A percentile compares a stretch with the other conserved stretches of the same genome.
These are phyloP conservation scores for Leptinotarsa haldemani DNA, from an alignment of 2,888 invertebrate genomes.

Conservation along the genomic window DNA sequence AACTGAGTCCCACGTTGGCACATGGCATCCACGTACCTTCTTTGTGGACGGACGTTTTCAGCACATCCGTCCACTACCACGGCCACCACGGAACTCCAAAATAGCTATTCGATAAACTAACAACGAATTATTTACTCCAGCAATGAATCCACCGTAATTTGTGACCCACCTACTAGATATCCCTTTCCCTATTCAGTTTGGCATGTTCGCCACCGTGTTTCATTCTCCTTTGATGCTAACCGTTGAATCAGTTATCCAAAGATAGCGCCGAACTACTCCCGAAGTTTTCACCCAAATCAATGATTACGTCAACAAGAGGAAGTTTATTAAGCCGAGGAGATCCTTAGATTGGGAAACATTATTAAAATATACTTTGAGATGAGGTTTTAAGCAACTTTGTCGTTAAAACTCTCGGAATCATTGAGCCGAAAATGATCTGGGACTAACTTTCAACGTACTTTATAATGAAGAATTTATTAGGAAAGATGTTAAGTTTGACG, in stretches of 20 bases:
- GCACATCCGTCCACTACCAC: too few species aligned
- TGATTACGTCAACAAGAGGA: constrained; percentile 45
- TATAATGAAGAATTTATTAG: background rate
- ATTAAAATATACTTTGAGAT: constrained; percentile 37
- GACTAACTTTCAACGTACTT: background rate
- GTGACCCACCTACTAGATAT: background rate
- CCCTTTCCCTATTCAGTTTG: constrained; percentile 6
- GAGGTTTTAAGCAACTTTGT: constrained; percentile 7
- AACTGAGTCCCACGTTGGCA: too few species aligned
- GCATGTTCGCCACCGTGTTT: constrained; percentile 10
- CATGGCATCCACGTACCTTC: too few species aligned
- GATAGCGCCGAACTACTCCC: constrained; percentile 32
- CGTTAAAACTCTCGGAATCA: background rate
- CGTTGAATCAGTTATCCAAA: constrained; percentile 38
- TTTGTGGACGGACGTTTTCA: too few species aligned
- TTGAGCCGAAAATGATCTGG: background rate
- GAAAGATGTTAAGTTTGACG: too few species aligned
- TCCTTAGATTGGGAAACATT: constrained; percentile 35
- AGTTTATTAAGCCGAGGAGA: constrained; percentile 43
- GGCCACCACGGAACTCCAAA: too few species aligned
- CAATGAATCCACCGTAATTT: background rate
- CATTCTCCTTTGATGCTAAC: constrained; percentile 34
- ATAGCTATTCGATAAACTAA: background rate
- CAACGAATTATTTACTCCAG: background rate
- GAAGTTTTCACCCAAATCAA: constrained; percentile 45